Base-by-base conservation (phyloP, 1,140 invertebrate genomes). In the Idris sp. region DNA sequence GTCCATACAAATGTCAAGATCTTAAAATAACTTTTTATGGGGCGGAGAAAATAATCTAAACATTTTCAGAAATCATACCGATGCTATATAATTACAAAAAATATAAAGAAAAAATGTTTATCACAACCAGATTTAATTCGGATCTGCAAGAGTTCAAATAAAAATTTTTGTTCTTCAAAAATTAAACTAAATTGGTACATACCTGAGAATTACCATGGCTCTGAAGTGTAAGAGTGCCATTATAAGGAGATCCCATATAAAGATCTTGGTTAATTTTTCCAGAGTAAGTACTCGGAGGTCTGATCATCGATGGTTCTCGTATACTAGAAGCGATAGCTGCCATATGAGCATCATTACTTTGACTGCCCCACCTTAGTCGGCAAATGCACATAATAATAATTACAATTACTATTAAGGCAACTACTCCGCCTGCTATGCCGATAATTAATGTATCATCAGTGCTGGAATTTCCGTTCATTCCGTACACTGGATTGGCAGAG, bases 371-470 rank as follows among this genome's bases (percentile, higher is more conserved):
- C 0, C 82, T 73, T 4, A 87, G 77, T 14, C 94, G 89, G 8
- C 96, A 93, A 10, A 97, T 93, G 80, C 95, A 97, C 58, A 97
- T 96, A 1, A 94, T 92, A 14, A 97, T 93, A 19, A 97, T 93
- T 9, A 97, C 88, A 61, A 97, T 92, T 6, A 93, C 93, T 40
- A 97, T 96, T 77, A 97, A 95, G 1, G 93, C 94, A 8, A 97
- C 94, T 0, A 97, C 95, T 9, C 95, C 95, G 1, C 94, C 95
- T 0, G 97, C 95, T 71, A 97, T 96, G 2, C 95, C 95, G 46
- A 97, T 96, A 40, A 97, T 97, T 0, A 97, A 83, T 1, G 95
- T 96, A 75, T 97, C 96, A 76, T 97, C 95, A 67, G 96, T 96
- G 35, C 90, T 92, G 0, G 93, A 89, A 2, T 90, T 88, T 5